Evolutionary conservation across 1,140 invertebrate genomes (phyloP).

Genomic region (Stenopsyche tienmushanensis): DNA sequence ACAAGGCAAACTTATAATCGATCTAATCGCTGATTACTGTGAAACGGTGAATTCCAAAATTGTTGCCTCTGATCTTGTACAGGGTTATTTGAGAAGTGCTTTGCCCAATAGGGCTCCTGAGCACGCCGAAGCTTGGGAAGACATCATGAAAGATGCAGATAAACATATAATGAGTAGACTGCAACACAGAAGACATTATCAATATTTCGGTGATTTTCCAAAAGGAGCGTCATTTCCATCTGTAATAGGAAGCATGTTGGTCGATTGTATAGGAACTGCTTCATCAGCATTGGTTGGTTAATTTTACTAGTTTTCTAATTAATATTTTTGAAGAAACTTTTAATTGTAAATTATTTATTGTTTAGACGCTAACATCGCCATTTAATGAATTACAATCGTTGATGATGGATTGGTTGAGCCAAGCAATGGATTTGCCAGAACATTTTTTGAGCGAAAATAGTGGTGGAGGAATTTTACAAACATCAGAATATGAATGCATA

Average conservation of each 20-base stretch:
- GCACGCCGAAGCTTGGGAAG: conserved; percentile 79
- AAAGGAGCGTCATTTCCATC: conserved; percentile 93
- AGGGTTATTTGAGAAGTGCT: conserved; percentile 77
- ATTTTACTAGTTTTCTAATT: too few relatives aligned
- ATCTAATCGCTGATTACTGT: conserved; percentile 89
- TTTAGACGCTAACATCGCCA: too few relatives aligned
- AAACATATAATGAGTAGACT: conserved; percentile 91
- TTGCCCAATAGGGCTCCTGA: conserved; percentile 77
- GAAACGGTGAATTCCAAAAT: conserved; percentile 70
- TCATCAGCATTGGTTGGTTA: conserved; percentile 98
- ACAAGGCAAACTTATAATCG: conserved; percentile 87
- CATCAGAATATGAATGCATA: conserved; percentile 87
- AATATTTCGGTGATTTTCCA: conserved; percentile 96
- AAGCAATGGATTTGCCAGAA: conserved; percentile 59
- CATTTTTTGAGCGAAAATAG: conserved; percentile 59
- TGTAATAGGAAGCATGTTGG: conserved; percentile 90
- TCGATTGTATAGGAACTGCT: conserved; percentile 88
- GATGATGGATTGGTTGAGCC: conserved; percentile 66
- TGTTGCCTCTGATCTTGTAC: conserved; percentile 82
- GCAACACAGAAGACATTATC: conserved; percentile 96
- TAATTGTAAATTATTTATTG: too few relatives aligned
- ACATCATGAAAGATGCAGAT: conserved; percentile 88
- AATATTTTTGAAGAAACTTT: too few relatives aligned
- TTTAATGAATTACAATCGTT: conserved; percentile 84
- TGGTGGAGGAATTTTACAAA: conserved; percentile 78